Evolutionary conservation across 2,113 vertebrate species (phyloP).

Genomic region (Sakesphorus luctuosus): DNA sequence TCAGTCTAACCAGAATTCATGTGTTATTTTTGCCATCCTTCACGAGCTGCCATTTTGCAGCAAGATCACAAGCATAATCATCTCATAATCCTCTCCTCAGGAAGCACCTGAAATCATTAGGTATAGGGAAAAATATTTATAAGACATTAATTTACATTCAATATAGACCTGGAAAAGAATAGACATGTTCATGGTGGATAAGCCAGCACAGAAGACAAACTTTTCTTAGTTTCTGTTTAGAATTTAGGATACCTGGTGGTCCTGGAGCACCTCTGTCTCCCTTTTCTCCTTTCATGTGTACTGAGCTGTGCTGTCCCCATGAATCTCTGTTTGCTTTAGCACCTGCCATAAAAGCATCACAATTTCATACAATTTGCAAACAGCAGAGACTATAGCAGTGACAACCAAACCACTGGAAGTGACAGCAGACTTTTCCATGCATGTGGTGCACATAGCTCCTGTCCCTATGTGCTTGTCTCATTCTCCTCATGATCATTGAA

Average conservation of each 20-base stretch:
- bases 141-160: not conserved
- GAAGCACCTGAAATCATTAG: not conserved
- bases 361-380: not conserved
- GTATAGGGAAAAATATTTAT: not conserved
- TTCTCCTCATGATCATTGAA: not conserved
- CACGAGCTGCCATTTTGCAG: not conserved
- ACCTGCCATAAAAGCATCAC: slow-evolving; percentile 57
- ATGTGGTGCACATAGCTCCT: not conserved
- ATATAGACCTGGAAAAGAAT: not conserved
- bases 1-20: not conserved
- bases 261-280: slow-evolving; percentile 87
- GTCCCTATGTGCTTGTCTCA: not conserved
- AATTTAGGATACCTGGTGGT: slow-evolving; percentile 74
- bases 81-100: not conserved
- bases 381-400: not conserved
- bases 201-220: not conserved
- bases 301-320: slow-evolving; percentile 56
- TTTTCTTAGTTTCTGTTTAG: not conserved
- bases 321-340: slow-evolving; percentile 72
- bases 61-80: not conserved
- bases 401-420: not conserved
- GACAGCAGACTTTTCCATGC: not conserved
- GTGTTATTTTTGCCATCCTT: not conserved
- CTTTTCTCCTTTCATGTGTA: slow-evolving; percentile 86
- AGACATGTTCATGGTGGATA: not conserved